A percentile compares a stretch with the other conserved stretches of the same genome.
These are phyloP conservation scores for Craseonycteris thonglongyai DNA, from an alignment of 2,113 vertebrate genomes.

Conservation along the genomic window DNA sequence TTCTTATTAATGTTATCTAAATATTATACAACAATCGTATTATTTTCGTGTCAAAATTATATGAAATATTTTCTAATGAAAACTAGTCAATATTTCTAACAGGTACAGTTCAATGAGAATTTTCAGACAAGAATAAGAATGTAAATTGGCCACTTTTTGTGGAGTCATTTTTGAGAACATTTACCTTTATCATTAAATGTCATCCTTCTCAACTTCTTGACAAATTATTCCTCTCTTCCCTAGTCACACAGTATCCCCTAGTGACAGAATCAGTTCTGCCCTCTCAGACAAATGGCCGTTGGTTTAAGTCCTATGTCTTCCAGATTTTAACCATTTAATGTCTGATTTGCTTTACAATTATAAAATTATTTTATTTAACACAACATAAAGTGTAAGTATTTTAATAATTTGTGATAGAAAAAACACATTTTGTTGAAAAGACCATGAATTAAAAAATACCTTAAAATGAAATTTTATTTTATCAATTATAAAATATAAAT, in stretches of 20 bases:
- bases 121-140: neutral
- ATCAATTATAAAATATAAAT: neutral
- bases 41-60: neutral
- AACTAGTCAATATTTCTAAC: neutral
- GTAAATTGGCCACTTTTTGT: neutral
- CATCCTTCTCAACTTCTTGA: neutral
- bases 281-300: neutral
- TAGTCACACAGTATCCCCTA: neutral
- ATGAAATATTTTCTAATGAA: neutral
- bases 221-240: neutral
- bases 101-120: neutral
- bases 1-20: neutral
- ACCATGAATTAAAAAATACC: neutral
- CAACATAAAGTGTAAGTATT: neutral
- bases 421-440: neutral
- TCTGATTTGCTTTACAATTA: neutral
- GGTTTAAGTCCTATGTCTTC: neutral
- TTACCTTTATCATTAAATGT: neutral
- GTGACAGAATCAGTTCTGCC: neutral
- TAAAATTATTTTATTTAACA: neutral
- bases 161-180: neutral
- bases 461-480: neutral
- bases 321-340: neutral
- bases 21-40: neutral
- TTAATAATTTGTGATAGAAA: neutral